phyloP scores from a whole-genome alignment of 2,797 vertebrate species.

The Pseudocheirus occidentalis region DNA sequence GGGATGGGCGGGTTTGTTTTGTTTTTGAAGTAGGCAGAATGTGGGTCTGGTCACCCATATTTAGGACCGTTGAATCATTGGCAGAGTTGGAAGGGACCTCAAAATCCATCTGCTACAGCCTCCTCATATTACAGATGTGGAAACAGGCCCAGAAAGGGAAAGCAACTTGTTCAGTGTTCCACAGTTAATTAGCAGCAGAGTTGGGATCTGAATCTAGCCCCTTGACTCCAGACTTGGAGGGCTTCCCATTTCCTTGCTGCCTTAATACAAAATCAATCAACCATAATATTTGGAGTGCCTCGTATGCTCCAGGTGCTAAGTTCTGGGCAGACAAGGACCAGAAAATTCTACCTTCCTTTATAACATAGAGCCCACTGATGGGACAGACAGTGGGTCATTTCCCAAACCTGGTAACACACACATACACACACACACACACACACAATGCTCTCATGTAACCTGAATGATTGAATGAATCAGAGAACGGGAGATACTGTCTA shows the following conservation, averaged over 20 bases:
- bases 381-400: not conserved
- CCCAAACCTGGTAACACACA: no score
- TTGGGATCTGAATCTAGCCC: not conserved
- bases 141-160: not conserved
- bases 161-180: not conserved
- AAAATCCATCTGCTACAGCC: not conserved
- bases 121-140: not conserved
- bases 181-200: not conserved
- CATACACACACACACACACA: no score
- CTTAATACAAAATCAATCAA: not conserved
- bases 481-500: not conserved
- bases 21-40: not conserved
- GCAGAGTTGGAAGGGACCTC: not conserved
- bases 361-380: not conserved
- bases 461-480: not conserved
- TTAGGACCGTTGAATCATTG: not conserved
- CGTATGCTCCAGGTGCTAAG: not conserved
- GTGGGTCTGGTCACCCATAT: not conserved
- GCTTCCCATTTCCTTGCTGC: not conserved
- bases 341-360: not conserved
- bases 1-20: not conserved
- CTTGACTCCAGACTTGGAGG: not conserved
- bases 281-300: not conserved
- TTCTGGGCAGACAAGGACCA: not conserved
- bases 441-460: not conserved